Percentiles rank a stretch among this genome's conserved stretches.
These are phyloP conservation scores for Spinus olivaceus DNA, from an alignment of 2,797 vertebrate species.

Conservation along the genomic window DNA sequence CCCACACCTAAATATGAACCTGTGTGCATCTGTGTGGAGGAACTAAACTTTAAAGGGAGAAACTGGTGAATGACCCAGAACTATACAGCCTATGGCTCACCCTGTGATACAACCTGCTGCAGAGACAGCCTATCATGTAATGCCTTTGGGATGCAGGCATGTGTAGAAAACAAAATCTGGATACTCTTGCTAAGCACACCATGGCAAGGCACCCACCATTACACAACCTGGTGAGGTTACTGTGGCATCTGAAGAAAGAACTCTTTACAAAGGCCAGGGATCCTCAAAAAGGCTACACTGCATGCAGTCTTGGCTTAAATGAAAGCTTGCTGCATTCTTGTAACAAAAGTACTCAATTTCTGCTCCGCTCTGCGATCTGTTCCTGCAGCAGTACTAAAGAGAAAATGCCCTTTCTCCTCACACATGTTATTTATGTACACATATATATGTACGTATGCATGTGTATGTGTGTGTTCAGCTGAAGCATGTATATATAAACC, in stretches of 20 bases:
- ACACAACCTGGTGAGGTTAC: background rate
- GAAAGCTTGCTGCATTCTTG: background rate
- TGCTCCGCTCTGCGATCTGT: background rate
- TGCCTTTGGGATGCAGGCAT: background rate
- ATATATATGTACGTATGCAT: background rate
- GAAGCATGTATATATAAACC: background rate
- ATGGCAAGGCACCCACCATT: background rate
- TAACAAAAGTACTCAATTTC: background rate
- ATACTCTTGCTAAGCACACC: background rate
- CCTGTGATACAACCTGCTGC: background rate
- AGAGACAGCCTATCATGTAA: background rate
- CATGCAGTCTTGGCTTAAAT: background rate
- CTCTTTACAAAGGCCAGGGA: background rate
- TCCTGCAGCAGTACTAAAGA: background rate
- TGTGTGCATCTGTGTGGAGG: background rate
- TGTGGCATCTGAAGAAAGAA: background rate
- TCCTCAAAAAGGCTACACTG: background rate
- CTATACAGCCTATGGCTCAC: background rate
- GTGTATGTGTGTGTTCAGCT: background rate
- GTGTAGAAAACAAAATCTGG: background rate
- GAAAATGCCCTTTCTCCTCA: background rate
- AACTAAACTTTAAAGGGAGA: background rate
- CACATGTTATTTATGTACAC: accelerated
- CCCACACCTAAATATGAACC: background rate
- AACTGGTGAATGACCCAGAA: background rate